Conservation (phyloP, 2,888 invertebrate species). For the Diaprepes abbreviatus region DNA sequence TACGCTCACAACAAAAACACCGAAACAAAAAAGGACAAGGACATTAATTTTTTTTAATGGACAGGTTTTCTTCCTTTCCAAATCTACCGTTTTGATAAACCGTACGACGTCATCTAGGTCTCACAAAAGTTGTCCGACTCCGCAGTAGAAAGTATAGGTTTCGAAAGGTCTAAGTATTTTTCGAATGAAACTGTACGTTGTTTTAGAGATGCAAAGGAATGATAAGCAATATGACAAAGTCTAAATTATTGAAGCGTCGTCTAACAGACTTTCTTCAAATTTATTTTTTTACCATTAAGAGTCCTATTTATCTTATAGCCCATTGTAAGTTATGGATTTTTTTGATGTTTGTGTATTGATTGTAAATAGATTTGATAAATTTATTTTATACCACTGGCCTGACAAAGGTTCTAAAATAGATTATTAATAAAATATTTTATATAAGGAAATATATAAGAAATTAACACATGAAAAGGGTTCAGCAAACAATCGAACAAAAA, state of each 20-base stretch:
- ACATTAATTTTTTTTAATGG: conserved; percentile 47
- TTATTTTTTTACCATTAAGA: conserved; percentile 26
- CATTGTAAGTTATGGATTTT: no score
- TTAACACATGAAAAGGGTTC: no score
- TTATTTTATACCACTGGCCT: no score
- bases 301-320: no score
- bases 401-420: no score
- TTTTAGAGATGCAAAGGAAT: conserved; percentile 33
- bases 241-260: conserved; percentile 42
- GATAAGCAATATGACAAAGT: conserved; percentile 44
- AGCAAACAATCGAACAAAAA: no score
- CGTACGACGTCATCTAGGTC: conserved; percentile 22
- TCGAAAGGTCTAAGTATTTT: conserved; percentile 11
- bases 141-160: conserved; percentile 3
- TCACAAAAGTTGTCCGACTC: conserved; percentile 29
- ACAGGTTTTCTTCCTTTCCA: conserved; percentile 41
- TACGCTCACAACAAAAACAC: conserved; percentile 40
- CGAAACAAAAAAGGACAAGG: conserved; percentile 39
- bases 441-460: no score
- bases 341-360: no score
- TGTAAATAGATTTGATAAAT: no score
- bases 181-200: conserved; percentile 38
- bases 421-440: no score
- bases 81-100: conserved; percentile 43
- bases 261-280: conserved; percentile 29